Evolutionary conservation across 2,797 vertebrate genomes (phyloP).

Genomic region (Numenius phaeopus): DNA sequence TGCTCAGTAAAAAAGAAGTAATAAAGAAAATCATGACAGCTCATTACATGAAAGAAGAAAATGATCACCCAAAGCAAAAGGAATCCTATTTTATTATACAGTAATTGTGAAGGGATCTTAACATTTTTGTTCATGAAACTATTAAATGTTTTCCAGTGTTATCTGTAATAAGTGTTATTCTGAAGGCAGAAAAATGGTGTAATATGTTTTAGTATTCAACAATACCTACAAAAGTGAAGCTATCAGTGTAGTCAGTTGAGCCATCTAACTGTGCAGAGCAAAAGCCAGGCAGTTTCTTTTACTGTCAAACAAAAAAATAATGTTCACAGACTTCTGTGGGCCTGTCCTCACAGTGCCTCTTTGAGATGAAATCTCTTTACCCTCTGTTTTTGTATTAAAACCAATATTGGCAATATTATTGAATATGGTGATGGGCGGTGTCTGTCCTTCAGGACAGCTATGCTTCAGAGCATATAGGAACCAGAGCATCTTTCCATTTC

Average conservation of each 20-base stretch:
- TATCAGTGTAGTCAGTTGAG: neutral
- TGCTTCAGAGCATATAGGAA: neutral
- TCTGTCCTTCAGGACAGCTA: neutral
- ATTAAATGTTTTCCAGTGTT: neutral
- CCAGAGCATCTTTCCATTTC: neutral
- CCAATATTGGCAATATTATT: neutral
- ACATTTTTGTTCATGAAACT: slow-evolving; percentile 22
- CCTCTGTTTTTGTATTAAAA: neutral
- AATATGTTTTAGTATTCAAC: neutral
- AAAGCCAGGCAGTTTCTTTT: neutral
- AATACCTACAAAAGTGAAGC: neutral
- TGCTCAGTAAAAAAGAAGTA: slow-evolving; percentile 16
- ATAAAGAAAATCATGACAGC: slow-evolving; percentile 55
- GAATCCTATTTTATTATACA: slow-evolving; percentile 27
- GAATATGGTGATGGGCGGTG: no score
- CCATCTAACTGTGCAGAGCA: neutral
- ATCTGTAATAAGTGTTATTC: slow-evolving; percentile 2
- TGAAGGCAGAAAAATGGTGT: neutral
- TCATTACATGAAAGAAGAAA: slow-evolving; percentile 51
- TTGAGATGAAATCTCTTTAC: neutral
- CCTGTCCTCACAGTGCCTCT: neutral
- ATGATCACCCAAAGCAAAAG: slow-evolving; percentile 38
- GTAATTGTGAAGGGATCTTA: slow-evolving; percentile 17
- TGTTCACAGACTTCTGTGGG: neutral
- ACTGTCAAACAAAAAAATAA: neutral